Conservation (phyloP, 2,888 invertebrate species). For the Brachypalpus laphriformis region DNA sequence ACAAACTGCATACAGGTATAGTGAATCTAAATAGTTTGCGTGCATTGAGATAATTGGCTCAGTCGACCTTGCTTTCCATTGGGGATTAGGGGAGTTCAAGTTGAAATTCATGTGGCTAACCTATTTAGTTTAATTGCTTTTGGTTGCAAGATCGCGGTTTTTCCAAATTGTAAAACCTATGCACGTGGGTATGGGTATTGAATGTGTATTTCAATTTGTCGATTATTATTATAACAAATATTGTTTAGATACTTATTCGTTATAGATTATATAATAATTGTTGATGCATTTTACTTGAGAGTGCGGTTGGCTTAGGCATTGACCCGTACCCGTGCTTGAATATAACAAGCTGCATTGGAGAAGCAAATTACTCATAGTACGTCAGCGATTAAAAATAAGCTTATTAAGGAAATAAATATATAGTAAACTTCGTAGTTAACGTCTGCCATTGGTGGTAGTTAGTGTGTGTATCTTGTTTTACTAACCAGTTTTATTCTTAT, state of each 20-base stretch:
- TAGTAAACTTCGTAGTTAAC: too few relatives aligned
- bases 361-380: neutral
- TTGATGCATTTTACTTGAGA: neutral
- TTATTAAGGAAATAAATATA: too few relatives aligned
- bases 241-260: too few relatives aligned
- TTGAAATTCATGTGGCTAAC: neutral
- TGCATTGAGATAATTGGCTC: neutral
- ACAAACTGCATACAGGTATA: neutral
- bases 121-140: conserved; percentile 6
- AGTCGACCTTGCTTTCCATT: neutral
- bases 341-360: neutral
- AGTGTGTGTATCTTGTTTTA: too few relatives aligned
- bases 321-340: neutral
- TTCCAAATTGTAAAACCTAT: neutral
- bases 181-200: neutral
- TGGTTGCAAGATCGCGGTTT: neutral
- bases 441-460: too few relatives aligned
- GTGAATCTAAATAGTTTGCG: neutral
- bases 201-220: neutral
- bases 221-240: too few relatives aligned
- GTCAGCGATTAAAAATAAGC: too few relatives aligned
- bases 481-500: too few relatives aligned
- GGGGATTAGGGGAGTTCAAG: neutral
- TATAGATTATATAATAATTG: too few relatives aligned
- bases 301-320: neutral